A percentile compares a stretch with the other conserved stretches of the same genome.
phyloP scores from a whole-genome alignment of 2,797 vertebrate genomes.

The Staurois parvus region DNA sequence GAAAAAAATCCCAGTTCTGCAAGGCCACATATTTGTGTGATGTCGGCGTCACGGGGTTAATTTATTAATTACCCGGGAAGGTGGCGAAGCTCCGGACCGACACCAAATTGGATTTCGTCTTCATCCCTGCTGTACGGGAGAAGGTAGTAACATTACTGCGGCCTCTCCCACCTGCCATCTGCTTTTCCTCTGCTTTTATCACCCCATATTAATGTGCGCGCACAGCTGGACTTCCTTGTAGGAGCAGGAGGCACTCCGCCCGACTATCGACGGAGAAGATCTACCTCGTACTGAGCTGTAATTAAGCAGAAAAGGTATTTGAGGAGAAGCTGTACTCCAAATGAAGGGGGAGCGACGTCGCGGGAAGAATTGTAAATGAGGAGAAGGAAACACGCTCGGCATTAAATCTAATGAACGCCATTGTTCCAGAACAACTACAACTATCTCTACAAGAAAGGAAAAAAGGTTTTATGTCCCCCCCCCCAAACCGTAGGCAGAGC shows the following conservation, averaged over 20 bases:
- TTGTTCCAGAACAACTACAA: no score
- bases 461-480: no score
- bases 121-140: not conserved
- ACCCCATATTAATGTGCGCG: constrained; percentile 27
- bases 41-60: no score
- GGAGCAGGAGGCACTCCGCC: constrained; percentile 20
- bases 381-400: no score
- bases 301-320: constrained; percentile 44
- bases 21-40: no score
- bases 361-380: not conserved
- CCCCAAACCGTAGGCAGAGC: no score
- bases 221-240: constrained; percentile 48
- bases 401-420: no score
- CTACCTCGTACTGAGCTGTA: constrained; percentile 53
- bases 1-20: no score
- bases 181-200: constrained; percentile 49
- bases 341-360: not conserved
- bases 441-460: no score
- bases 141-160: constrained; percentile 26
- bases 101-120: constrained; percentile 41
- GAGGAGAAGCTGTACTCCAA: not conserved
- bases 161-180: constrained; percentile 45
- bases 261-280: constrained; percentile 13
- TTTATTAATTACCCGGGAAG: not conserved
- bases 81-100: not conserved